Base-by-base conservation (phyloP, 2,113 vertebrate species). In the Barnardius zonarius region DNA sequence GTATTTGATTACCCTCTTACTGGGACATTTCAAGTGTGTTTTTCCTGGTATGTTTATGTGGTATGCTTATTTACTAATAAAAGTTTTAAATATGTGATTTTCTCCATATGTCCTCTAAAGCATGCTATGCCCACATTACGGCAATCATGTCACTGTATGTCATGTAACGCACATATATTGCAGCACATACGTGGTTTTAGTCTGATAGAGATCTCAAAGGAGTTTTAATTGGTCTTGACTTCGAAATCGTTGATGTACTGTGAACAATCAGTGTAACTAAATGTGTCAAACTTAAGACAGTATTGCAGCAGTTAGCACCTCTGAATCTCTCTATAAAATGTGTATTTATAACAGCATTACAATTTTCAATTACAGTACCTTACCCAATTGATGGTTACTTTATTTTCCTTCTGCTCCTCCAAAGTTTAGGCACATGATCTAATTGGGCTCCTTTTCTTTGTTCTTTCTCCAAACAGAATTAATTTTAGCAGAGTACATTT, bases 401-500 rank as follows among this genome's bases (percentile, higher is more conserved):
- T 64, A 31, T 75, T 86, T 86, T 83, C 39, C n/a, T 78, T 76
- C 51, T 91, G 44, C 54, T 91, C 10, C 24, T 91, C 48, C 20
- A 6, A 75, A 93, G 24, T 63, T 90, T 44, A 81, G 70, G 43
- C 31, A 20, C 10, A 1, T 10, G 66, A 72, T 76, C 35, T 66
- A 35, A 9, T 49, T 84, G 19, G 13, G 9, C 48, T 91, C 35
- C 1, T 27, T 84, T 81, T 19, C 61, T 90, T 86, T 86, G 39
- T 86, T 94, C 73, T 70, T 92, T 81, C n/a, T 92, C 66, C 86
- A 91, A 77, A 70, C 31, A 86, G 81, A 85, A 54, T 80, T 86
- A 76, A 51, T 67, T 83, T 86, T 39, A 82, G 41, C 39, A 5
- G 39, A 85, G 14, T 41, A 52, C 23, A 35, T 76, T 69, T 70